Evolutionary conservation across 2,113 vertebrate genomes (phyloP), one percentile per base, ranked within the genome.

Genomic region (Thamnaconus septentrionalis): DNA sequence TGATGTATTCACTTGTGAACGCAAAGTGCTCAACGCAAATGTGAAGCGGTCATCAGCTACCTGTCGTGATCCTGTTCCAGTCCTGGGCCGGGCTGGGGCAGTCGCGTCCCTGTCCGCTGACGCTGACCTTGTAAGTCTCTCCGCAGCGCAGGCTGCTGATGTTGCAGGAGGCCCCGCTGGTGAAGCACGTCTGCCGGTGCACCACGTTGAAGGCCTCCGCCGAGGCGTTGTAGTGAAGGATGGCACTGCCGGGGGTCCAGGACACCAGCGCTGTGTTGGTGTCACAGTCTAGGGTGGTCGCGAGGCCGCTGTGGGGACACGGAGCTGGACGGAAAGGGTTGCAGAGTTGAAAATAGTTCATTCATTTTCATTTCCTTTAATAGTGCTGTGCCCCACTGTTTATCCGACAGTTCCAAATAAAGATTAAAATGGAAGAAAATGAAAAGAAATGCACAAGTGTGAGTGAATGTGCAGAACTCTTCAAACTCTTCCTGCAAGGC

Each of bases 241-340:
- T 88, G 12, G 90, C 90, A 0, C 52, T 74, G 12, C 91, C 90
- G 0, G 71, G 69, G 0, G 61, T 87, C 93, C 93, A 93, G 9
- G 89, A 90, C 41, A 92, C 72, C 0, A 64, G 4, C 0, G 78
- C 84, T 1, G 77, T 79, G 69, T 91, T 90, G 18, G 64, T 77
- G 41, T 61, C 51, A 11, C 92, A 93, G 64, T 90, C 68, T 61
- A 90, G 12, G 0, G 44, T 41, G 0, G 69, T 61, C 3, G 52
- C 6, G 42, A 91, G 68, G 44, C 43, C 48, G 9, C 62, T 77
- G 62, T 85, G 84, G 10, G 81, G 81, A 75, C 93, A 93, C 8
- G 91, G 92, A 7, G 44, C 93, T 93, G 8, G 6, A 50, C 9
- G 3, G 42, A 63, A 9, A 56, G 6, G 18, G 18, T 64, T 8